These are phyloP conservation scores for Peromyscus nudipes DNA, from an alignment of 2,797 vertebrate species.

Conservation along the genomic window DNA sequence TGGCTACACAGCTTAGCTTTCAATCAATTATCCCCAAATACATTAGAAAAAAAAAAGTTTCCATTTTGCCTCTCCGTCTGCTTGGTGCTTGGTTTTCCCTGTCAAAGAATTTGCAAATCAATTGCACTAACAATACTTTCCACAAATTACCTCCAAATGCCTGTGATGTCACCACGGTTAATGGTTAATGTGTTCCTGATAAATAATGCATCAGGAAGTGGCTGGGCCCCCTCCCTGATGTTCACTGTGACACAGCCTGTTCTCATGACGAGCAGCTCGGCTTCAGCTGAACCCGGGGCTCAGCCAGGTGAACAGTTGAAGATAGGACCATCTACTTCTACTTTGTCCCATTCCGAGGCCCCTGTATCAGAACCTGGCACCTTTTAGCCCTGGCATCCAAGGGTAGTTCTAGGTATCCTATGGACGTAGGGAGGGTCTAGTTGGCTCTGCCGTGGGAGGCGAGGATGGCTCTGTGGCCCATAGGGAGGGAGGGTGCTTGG, in stretches of 20 bases:
- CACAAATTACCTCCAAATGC: slow-evolving; percentile 84
- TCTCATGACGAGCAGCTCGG: neutral
- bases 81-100: slow-evolving; percentile 77
- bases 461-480: neutral
- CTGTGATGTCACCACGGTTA: slow-evolving; percentile 82
- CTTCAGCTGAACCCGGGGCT: neutral
- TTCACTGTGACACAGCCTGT: slow-evolving; percentile 42
- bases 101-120: slow-evolving; percentile 81
- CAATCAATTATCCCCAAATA: slow-evolving; percentile 83
- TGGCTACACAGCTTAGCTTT: slow-evolving; percentile 85
- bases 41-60: slow-evolving; percentile 74
- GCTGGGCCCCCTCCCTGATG: slow-evolving; percentile 48
- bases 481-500: neutral
- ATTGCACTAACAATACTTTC: slow-evolving; percentile 85
- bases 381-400: neutral
- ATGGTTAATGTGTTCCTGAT: slow-evolving; percentile 81
- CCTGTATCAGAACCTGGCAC: neutral
- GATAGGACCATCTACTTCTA: neutral
- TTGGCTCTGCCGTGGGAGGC: neutral
- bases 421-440: neutral
- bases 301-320: neutral
- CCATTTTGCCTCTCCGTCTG: slow-evolving; percentile 78
- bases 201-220: slow-evolving; percentile 86
- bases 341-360: neutral
- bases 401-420: neutral